phyloP scores from a whole-genome alignment of 2,888 invertebrate species.

The Mycalesis mineus region DNA sequence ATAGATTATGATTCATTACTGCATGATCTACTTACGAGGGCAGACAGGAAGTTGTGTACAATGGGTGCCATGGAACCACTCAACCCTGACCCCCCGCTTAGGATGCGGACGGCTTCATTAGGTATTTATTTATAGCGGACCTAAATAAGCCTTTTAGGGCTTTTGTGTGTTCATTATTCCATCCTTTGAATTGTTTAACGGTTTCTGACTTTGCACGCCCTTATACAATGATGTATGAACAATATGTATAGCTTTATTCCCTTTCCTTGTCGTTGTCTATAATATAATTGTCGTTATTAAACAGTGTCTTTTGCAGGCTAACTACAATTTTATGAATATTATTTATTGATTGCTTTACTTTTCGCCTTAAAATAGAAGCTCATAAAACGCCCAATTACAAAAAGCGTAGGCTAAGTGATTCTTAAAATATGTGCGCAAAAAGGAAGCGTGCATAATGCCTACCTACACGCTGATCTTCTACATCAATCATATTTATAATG shows the following conservation, averaged over 20 bases:
- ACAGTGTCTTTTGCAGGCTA: too few relatives aligned
- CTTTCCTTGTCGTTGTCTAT: too few relatives aligned
- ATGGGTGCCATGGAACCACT: conserved; percentile 31
- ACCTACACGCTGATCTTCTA: neutral
- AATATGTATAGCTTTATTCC: too few relatives aligned
- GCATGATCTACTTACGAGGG: conserved; percentile 13
- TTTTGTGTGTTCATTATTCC: conserved; percentile 7
- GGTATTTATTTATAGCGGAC: conserved; percentile 20
- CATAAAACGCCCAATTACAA: neutral
- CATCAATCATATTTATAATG: neutral
- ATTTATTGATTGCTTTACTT: too few relatives aligned
- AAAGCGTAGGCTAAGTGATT: neutral
- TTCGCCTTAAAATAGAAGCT: neutral
- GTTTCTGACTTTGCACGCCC: conserved; percentile 1
- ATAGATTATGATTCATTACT: conserved; percentile 17
- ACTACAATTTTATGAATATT: too few relatives aligned
- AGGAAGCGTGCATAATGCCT: neutral
- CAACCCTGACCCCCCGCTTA: conserved; percentile 32
- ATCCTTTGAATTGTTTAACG: conserved; percentile 13
- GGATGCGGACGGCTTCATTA: conserved; percentile 24
- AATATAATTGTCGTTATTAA: too few relatives aligned
- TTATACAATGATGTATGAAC: neutral
- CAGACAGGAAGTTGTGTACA: conserved; percentile 32
- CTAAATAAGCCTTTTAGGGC: conserved; percentile 12
- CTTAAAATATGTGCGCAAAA: neutral